Conservation (phyloP, 2,888 invertebrate genomes). For the Asteroscopus sphinx region DNA sequence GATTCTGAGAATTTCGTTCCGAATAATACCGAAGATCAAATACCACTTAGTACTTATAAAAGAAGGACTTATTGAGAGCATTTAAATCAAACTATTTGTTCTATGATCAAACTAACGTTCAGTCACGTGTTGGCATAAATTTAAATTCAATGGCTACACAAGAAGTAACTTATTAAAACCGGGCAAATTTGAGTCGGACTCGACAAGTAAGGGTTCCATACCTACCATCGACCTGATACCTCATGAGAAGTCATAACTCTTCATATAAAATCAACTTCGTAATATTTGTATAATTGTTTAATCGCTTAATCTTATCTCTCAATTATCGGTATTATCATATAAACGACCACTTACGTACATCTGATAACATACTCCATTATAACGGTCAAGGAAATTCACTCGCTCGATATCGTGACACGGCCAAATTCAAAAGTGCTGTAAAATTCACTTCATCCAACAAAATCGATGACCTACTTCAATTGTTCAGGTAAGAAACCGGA, state of each 20-base stretch:
- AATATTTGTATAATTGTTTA: constrained; percentile 35
- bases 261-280: constrained; percentile 18
- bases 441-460: background rate
- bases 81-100: background rate
- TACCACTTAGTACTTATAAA: constrained; percentile 10
- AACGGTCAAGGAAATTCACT: constrained; percentile 30
- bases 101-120: background rate
- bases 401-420: constrained; percentile 7
- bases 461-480: constrained; percentile 4
- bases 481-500: constrained; percentile 4
- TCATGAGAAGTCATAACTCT: too few relatives aligned
- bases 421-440: constrained; percentile 17
- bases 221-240: too few relatives aligned
- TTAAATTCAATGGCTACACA: too few relatives aligned
- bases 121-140: background rate
- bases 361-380: constrained; percentile 21
- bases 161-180: background rate
- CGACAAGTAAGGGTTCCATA: too few relatives aligned
- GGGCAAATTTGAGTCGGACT: too few relatives aligned
- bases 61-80: background rate
- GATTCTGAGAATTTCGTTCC: constrained; percentile 5
- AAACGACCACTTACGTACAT: constrained; percentile 28
- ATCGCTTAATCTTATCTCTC: constrained; percentile 40
- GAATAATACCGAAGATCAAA: constrained; percentile 10
- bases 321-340: constrained; percentile 42